phyloP scores from a whole-genome alignment of 2,113 vertebrate species.

The Dicrurus megarhynchus region DNA sequence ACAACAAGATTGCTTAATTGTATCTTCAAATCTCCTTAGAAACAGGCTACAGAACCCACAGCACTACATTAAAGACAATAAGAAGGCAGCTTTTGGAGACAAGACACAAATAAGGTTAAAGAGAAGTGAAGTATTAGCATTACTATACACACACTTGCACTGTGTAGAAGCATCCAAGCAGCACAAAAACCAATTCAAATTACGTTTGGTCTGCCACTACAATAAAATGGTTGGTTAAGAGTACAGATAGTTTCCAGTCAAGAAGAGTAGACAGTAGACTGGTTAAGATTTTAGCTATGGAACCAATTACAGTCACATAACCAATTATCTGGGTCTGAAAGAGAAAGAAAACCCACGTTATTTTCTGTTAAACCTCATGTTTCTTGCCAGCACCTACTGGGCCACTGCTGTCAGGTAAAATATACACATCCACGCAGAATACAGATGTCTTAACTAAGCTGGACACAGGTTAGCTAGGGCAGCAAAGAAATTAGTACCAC shows the following conservation, averaged over 20 bases:
- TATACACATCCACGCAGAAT: background rate
- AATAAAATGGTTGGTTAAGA: background rate
- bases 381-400: background rate
- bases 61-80: background rate
- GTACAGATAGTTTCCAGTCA: background rate
- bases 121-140: background rate
- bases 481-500: background rate
- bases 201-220: background rate
- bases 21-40: background rate
- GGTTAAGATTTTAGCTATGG: background rate
- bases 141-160: background rate
- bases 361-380: background rate
- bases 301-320: background rate
- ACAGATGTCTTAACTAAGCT: background rate
- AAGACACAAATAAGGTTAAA: background rate
- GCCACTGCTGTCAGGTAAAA: background rate
- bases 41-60: background rate
- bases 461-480: background rate
- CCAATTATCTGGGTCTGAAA: background rate
- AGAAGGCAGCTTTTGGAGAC: background rate
- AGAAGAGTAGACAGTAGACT: background rate
- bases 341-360: background rate
- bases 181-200: background rate
- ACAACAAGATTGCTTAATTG: background rate
- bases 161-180: background rate